Evolutionary conservation across 2,797 vertebrate genomes (phyloP).

Genomic region (Pipistrellus pygmaeus): DNA sequence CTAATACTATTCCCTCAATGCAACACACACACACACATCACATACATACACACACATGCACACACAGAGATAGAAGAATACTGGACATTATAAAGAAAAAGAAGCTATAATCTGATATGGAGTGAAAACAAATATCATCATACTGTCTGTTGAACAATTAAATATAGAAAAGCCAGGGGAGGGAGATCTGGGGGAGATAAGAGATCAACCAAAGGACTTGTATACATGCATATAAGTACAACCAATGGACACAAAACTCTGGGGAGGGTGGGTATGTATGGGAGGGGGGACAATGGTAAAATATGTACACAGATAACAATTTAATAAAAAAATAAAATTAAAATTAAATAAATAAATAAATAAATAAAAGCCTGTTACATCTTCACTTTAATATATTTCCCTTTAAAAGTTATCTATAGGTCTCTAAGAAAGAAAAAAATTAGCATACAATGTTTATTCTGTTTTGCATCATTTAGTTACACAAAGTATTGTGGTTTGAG

Average conservation of each 20-base stretch:
- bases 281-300: too few relatives aligned
- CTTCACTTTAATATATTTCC: neutral
- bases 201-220: too few relatives aligned
- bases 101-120: neutral
- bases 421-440: neutral
- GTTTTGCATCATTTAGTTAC: neutral
- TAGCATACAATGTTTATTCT: neutral
- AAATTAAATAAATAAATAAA: constrained; percentile 43
- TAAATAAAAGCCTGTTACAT: neutral
- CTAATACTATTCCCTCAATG: neutral
- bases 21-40: neutral
- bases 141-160: neutral
- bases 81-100: neutral
- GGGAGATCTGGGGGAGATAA: too few relatives aligned
- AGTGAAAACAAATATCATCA: constrained; percentile 15
- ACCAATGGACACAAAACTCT: too few relatives aligned
- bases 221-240: too few relatives aligned
- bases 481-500: neutral
- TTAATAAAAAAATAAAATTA: too few relatives aligned
- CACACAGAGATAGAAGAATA: neutral
- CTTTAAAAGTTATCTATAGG: constrained; percentile 30
- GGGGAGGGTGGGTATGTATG: too few relatives aligned
- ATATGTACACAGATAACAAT: too few relatives aligned
- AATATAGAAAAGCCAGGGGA: neutral
- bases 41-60: neutral